Conservation (phyloP, 2,888 invertebrate species). For the Yponomeuta cagnagella region DNA sequence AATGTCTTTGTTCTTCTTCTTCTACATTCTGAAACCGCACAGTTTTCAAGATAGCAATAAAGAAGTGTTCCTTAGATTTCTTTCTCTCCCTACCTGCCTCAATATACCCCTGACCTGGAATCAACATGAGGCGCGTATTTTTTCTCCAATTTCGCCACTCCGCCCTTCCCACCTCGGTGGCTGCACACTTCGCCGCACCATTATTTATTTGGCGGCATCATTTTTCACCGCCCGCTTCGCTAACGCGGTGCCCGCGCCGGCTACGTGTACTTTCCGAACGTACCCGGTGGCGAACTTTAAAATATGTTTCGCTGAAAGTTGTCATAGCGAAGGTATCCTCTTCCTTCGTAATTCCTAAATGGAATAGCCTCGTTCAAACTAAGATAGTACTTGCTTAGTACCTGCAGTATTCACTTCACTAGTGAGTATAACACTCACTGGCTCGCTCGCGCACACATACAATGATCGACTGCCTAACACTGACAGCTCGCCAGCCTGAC, state of each 20-base stretch:
- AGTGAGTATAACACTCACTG: too few species aligned
- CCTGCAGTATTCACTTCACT: too few species aligned
- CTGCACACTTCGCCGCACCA: conserved; percentile 6
- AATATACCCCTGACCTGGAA: too few species aligned
- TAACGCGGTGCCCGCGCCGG: not conserved
- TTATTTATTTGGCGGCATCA: conserved; percentile 13
- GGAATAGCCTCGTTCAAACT: too few species aligned
- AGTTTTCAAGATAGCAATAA: too few species aligned
- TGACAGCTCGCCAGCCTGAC: too few species aligned
- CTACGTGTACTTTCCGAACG: not conserved
- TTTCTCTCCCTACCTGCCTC: too few species aligned
- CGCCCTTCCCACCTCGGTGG: not conserved
- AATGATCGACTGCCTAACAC: too few species aligned
- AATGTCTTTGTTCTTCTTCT: too few species aligned
- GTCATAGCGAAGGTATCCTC: not conserved
- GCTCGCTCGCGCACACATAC: too few species aligned
- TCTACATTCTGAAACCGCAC: too few species aligned
- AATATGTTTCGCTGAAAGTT: not conserved
- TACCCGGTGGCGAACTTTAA: not conserved
- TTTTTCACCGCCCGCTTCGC: conserved; percentile 9
- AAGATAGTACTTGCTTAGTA: not conserved
- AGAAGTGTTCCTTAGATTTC: too few species aligned
- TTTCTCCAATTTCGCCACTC: not conserved
- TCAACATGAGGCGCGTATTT: not conserved
- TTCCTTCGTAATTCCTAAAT: not conserved